Conservation (phyloP, 2,797 vertebrate species). For the Sebastes vulpes region DNA sequence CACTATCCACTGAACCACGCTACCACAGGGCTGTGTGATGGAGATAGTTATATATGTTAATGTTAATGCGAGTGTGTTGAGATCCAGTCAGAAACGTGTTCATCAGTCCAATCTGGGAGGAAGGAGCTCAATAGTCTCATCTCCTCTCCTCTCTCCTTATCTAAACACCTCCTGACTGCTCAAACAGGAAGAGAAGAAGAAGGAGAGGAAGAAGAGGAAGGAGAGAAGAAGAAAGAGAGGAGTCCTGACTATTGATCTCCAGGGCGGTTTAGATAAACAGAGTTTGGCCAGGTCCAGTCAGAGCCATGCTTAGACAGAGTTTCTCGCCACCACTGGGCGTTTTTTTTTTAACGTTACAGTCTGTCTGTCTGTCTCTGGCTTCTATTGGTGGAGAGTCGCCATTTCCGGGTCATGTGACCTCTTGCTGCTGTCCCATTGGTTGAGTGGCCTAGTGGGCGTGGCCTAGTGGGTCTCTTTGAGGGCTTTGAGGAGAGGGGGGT, state of each 20-base stretch:
- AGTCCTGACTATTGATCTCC: slow-evolving; percentile 69
- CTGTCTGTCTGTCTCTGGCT: slow-evolving; percentile 77
- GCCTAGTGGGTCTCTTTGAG: slow-evolving; percentile 99
- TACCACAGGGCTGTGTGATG: slow-evolving; percentile 25
- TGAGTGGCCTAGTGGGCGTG: slow-evolving; percentile 92
- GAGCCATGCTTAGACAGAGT: slow-evolving; percentile 72
- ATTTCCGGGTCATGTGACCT: slow-evolving; percentile 97
- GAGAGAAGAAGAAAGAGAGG: slow-evolving; percentile 25
- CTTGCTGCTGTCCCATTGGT: slow-evolving; percentile 95
- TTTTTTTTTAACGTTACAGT: slow-evolving; percentile 69
- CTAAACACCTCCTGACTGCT: slow-evolving; percentile 35
- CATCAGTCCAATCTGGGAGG: slow-evolving; percentile 70
- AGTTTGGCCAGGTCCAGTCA: slow-evolving; percentile 71
- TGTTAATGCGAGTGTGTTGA: slow-evolving; percentile 13
- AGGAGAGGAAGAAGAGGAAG: slow-evolving; percentile 7
- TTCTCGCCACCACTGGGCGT: slow-evolving; percentile 55
- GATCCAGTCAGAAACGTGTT: slow-evolving; percentile 63
- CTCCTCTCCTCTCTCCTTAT: slow-evolving; percentile 28
- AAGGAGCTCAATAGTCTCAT: slow-evolving; percentile 63
- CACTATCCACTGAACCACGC: slow-evolving; percentile 93
- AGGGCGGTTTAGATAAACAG: slow-evolving; percentile 64
- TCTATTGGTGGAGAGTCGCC: slow-evolving; percentile 82
- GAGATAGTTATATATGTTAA: not conserved
- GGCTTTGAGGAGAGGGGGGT: slow-evolving; percentile 99
- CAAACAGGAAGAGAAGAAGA: slow-evolving; percentile 17